Evolutionary conservation across 1,140 invertebrate genomes (phyloP), one percentile per base, ranked within the genome.

Genomic region (Choristoneura fumiferana): DNA sequence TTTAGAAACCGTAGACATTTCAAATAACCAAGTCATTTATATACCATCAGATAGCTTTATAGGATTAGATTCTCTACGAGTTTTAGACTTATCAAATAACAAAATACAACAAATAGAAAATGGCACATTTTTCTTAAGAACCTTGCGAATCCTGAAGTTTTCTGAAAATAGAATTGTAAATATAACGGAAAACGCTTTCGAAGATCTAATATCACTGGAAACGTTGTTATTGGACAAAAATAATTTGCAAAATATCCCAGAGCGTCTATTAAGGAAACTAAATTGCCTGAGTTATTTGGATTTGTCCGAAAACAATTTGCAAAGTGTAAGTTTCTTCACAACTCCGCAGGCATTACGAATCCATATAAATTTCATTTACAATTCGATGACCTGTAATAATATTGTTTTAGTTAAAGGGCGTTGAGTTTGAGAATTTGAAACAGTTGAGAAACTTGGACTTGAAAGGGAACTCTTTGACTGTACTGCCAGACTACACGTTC

Each of bases 1-100:
- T 33, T 76, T 96, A 0, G 93, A 92, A 55, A 91, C 92, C 0
- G 88, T 96, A 0, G 93, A 94, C 62, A 84, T 97, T 40, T 94
- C 94, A 12, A 92, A 94, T 59, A 96, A 96, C 78, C 88, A 90
- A 67, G 80, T 96, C 8, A 82, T 85, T 8, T 90, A 91, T 29
- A 84, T 95, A 13, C 91, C 92, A 0, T 73, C 79, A 1, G 87
- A 87, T 55, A 62, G 91, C 22, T 91, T 93, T 67, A 45, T 86
- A 17, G 78, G 91, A 55, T 77, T 93, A 39, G 69, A 71, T 39
- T 79, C 88, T 22, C 69, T 94, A 0, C 84, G 90, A 55, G 91
- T 92, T 66, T 78, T 94, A 39, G 92, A 94, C 72, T 73, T 93
- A n/a, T 91, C 92, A 0, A 84, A 90, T 2, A 94, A 94, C 79